These are phyloP conservation scores for Henicopernis longicauda DNA, from an alignment of 2,113 vertebrate species.

Conservation along the genomic window DNA sequence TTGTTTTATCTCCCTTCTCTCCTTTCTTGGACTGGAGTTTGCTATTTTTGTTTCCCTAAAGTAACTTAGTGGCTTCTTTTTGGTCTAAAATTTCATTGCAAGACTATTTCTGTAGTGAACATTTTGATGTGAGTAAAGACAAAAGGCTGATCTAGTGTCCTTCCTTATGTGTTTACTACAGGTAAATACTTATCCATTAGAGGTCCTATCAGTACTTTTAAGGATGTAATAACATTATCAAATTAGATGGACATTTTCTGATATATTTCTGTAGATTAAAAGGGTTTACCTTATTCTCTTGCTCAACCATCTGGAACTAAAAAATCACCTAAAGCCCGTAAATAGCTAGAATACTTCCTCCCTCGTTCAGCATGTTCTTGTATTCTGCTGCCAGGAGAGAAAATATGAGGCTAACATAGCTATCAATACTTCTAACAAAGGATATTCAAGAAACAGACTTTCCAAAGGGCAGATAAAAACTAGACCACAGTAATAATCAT, in stretches of 20 bases:
- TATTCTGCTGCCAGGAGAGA: slow-evolving; percentile 32
- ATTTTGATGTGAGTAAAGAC: neutral
- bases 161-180: neutral
- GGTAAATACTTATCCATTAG: neutral
- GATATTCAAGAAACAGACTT: slow-evolving; percentile 49
- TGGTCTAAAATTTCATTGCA: neutral
- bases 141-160: neutral
- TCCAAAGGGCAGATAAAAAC: slow-evolving; percentile 59
- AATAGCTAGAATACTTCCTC: neutral
- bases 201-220: neutral
- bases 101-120: neutral
- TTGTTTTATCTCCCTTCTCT: neutral
- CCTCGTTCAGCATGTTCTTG: neutral
- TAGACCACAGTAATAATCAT: slow-evolving; percentile 66
- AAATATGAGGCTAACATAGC: slow-evolving; percentile 50
- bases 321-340: neutral
- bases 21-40: neutral
- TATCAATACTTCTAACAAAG: slow-evolving; percentile 47
- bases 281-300: neutral
- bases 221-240: neutral
- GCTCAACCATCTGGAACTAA: neutral
- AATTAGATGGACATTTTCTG: neutral
- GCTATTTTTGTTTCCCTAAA: neutral
- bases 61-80: neutral
- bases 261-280: neutral